Percentiles rank a stretch among this genome's conserved stretches.
Evolutionary conservation across 2,797 vertebrate genomes (phyloP).

Genomic region (Tenualosa ilisha): DNA sequence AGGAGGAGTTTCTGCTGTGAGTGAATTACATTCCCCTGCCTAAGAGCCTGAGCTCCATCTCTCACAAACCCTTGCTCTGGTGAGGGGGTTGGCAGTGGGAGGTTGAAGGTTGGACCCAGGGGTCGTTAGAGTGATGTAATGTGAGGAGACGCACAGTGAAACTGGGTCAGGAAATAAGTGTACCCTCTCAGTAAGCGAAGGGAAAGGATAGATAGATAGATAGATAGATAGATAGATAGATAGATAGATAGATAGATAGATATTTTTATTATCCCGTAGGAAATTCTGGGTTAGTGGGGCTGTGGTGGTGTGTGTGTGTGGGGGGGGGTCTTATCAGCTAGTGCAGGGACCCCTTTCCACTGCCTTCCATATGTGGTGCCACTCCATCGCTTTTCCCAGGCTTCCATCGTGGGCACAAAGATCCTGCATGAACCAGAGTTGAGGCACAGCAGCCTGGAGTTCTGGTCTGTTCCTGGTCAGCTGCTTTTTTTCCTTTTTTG

Average conservation of each 20-base stretch:
- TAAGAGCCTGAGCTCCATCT: background rate
- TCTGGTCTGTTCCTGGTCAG: background rate
- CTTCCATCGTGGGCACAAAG: background rate
- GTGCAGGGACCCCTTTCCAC: background rate
- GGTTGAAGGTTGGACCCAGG: constrained; percentile 9
- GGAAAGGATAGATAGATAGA: background rate
- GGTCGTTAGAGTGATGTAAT: background rate
- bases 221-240: too few species aligned
- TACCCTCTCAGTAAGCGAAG: background rate
- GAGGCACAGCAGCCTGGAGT: background rate
- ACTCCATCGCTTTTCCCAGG: background rate
- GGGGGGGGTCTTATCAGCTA: background rate
- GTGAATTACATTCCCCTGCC: constrained; percentile 1
- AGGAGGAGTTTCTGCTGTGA: constrained; percentile 4
- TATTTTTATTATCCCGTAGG: too few species aligned
- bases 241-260: too few species aligned
- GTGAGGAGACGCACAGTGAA: background rate
- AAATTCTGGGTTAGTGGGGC: background rate
- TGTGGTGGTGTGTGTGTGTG: background rate
- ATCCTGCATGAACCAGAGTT: background rate
- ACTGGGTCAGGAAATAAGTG: constrained; percentile 11
- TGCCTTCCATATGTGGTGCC: background rate
- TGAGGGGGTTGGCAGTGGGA: background rate
- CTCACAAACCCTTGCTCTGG: background rate
- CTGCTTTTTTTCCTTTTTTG: background rate